A percentile compares a stretch with the other conserved stretches of the same genome.
Conservation (phyloP, 2,113 vertebrate genomes). For the Nothoprocta pentlandii region DNA sequence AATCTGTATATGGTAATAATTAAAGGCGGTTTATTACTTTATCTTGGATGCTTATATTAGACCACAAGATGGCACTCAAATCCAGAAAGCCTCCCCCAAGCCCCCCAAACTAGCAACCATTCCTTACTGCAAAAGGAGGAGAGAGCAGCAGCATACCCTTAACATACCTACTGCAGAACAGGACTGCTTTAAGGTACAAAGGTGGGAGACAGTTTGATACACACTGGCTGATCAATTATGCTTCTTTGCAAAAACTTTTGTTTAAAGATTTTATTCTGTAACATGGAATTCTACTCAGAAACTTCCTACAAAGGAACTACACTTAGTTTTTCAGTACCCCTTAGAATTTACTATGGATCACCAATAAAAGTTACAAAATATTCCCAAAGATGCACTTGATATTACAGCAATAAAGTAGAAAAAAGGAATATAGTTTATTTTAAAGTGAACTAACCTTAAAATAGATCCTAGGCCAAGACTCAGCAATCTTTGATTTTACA, state of each 20-base stretch:
- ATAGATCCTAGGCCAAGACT: constrained; percentile 4
- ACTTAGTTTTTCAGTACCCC: background rate
- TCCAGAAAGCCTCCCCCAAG: background rate
- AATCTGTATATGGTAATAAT: accelerated
- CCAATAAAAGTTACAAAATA: background rate
- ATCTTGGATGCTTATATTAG: background rate
- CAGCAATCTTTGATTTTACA: constrained; percentile 57
- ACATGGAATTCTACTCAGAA: background rate
- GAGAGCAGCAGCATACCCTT: background rate
- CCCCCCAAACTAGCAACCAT: background rate
- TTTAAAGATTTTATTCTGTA: background rate
- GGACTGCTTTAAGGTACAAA: background rate
- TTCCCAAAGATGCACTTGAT: background rate
- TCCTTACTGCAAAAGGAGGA: background rate
- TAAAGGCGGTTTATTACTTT: background rate
- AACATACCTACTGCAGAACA: background rate
- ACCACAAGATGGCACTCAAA: constrained; percentile 68
- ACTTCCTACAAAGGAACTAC: background rate
- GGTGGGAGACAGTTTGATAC: background rate
- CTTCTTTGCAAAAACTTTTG: background rate
- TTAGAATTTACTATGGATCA: background rate
- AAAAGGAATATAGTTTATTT: background rate
- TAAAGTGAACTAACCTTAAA: constrained; percentile 11
- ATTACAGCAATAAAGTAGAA: background rate
- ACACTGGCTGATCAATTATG: background rate